phyloP scores from a whole-genome alignment of 2,797 vertebrate genomes.

The Pelobates cultripes region DNA sequence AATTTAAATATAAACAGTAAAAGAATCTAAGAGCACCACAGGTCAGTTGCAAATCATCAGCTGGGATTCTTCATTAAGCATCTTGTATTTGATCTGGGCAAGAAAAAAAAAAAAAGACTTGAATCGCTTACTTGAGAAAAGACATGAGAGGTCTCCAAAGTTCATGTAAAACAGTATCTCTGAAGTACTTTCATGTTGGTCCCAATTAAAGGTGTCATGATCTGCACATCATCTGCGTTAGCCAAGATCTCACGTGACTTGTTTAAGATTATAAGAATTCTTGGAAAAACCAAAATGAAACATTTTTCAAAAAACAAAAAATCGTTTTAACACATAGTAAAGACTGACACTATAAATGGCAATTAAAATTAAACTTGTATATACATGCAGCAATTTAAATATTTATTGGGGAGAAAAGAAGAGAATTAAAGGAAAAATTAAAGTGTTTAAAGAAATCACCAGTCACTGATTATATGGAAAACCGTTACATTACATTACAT shows the following conservation, averaged over 20 bases:
- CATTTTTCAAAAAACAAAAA: too few relatives aligned
- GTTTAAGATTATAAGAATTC: background rate
- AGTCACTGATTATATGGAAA: too few relatives aligned
- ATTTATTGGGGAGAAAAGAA: too few relatives aligned
- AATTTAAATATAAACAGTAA: constrained; percentile 15
- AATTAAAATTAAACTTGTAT: too few relatives aligned
- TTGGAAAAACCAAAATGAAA: too few relatives aligned
- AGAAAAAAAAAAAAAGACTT: constrained; percentile 3
- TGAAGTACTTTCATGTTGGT: constrained; percentile 4
- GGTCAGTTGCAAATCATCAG: constrained; percentile 23
- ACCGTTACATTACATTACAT: too few relatives aligned
- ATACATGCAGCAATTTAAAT: too few relatives aligned
- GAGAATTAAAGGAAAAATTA: too few relatives aligned
- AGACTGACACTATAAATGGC: too few relatives aligned
- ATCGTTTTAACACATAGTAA: too few relatives aligned
- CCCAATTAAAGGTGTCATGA: constrained; percentile 10
- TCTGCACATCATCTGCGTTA: background rate
- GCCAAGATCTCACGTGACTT: background rate
- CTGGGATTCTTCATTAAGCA: constrained; percentile 10
- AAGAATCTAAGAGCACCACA: constrained; percentile 22
- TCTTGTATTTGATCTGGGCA: constrained; percentile 26
- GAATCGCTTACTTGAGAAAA: constrained; percentile 20
- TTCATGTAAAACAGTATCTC: constrained; percentile 7
- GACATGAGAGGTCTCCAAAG: constrained; percentile 13
- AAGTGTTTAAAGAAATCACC: too few relatives aligned